Percentiles rank a stretch among this genome's conserved stretches.
Conservation (phyloP, 2,113 vertebrate species). For the Epinephelus moara region DNA sequence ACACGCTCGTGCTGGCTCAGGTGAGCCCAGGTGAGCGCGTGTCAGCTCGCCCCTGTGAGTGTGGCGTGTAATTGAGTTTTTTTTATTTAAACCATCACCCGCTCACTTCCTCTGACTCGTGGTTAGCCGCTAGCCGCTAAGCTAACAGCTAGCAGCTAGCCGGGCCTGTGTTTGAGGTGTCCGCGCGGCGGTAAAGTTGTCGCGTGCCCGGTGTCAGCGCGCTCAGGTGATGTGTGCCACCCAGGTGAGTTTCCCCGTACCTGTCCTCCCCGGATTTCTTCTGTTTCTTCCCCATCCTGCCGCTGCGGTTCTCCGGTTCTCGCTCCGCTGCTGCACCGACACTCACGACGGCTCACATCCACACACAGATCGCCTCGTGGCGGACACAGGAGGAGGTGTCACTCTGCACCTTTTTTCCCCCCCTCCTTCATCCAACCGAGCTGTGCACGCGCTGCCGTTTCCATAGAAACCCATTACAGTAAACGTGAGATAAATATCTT, state of each 20-base stretch:
- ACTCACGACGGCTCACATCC: conserved; percentile 45
- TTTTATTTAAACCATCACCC: background rate
- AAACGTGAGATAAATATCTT: too few species aligned
- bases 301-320: conserved; percentile 41
- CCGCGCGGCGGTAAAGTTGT: fast-evolving
- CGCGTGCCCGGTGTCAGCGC: background rate
- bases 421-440: too few species aligned
- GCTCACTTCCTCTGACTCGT: conserved; percentile 56
- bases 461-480: too few species aligned
- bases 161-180: background rate
- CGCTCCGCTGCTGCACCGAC: conserved; percentile 48
- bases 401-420: background rate
- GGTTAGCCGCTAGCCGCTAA: conserved; percentile 69
- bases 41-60: too few species aligned
- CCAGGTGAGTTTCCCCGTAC: conserved; percentile 44
- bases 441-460: too few species aligned
- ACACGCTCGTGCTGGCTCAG: background rate
- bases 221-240: background rate
- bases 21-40: background rate
- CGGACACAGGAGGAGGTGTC: fast-evolving
- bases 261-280: conserved; percentile 85
- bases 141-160: conserved; percentile 42
- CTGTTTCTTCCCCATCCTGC: conserved; percentile 85
- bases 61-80: too few species aligned
- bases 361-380: conserved; percentile 23